Conservation (phyloP, 2,888 invertebrate genomes). For the Tethea ocularis region DNA sequence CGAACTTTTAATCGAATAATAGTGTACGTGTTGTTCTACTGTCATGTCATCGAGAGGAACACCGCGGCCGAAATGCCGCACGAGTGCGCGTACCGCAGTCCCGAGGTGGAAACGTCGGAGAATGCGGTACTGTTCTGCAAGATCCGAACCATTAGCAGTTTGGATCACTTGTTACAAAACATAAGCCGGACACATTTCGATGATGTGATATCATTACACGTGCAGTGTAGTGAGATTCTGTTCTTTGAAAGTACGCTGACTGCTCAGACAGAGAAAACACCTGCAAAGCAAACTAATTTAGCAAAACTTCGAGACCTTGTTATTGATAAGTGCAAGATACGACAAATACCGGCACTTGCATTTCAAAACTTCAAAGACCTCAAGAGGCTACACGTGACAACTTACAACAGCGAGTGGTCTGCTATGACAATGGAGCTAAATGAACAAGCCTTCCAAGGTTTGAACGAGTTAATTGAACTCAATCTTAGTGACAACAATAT, state of each 20-base stretch:
- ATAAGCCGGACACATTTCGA: slow-evolving; percentile 86
- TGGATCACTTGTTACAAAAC: slow-evolving; percentile 87
- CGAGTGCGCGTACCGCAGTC: slow-evolving; percentile 88
- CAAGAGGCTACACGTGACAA: slow-evolving; percentile 87
- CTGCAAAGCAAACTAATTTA: slow-evolving; percentile 83
- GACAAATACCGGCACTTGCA: slow-evolving; percentile 87
- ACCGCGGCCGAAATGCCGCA: slow-evolving; percentile 82
- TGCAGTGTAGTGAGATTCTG: slow-evolving; percentile 89
- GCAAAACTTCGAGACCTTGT: slow-evolving; percentile 87
- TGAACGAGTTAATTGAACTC: slow-evolving; percentile 86
- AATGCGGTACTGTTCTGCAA: slow-evolving; percentile 86
- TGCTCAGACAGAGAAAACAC: slow-evolving; percentile 68
- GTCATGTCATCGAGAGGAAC: slow-evolving; percentile 70
- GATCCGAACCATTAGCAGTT: slow-evolving; percentile 88
- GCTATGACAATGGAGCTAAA: slow-evolving; percentile 89
- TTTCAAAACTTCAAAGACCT: slow-evolving; percentile 88
- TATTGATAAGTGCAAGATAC: slow-evolving; percentile 90
- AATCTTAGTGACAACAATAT: slow-evolving; percentile 90
- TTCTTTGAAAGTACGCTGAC: slow-evolving; percentile 89
- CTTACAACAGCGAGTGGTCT: slow-evolving; percentile 91
- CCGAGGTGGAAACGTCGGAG: slow-evolving; percentile 81
- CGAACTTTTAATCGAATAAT: slow-evolving; percentile 79
- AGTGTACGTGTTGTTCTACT: slow-evolving; percentile 81
- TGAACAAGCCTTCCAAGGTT: slow-evolving; percentile 87
- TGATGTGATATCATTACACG: slow-evolving; percentile 86